phyloP scores from a whole-genome alignment of 2,113 vertebrate genomes.

The Lycocorax pyrrhopterus region DNA sequence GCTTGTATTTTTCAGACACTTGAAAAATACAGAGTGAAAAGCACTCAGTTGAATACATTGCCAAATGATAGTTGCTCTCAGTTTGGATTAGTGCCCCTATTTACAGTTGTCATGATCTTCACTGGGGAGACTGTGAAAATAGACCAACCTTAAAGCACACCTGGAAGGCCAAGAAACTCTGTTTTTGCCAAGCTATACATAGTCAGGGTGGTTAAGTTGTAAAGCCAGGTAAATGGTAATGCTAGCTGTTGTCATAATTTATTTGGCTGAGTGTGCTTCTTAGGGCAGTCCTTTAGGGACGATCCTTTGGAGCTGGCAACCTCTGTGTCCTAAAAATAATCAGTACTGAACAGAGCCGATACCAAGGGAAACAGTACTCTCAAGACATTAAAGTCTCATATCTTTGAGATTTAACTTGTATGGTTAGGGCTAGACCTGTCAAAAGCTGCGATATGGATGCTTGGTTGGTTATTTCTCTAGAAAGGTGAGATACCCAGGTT shows the following conservation, averaged over 20 bases:
- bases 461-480: neutral
- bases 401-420: neutral
- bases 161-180: neutral
- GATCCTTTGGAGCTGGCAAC: neutral
- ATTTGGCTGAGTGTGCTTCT: neutral
- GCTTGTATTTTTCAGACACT: neutral
- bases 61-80: neutral
- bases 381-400: neutral
- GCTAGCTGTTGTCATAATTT: neutral
- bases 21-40: neutral
- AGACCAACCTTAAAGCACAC: neutral
- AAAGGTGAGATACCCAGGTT: neutral
- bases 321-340: neutral
- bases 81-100: neutral
- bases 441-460: neutral
- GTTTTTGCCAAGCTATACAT: neutral
- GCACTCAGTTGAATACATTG: neutral
- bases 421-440: neutral
- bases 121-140: neutral
- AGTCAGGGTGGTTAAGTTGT: neutral
- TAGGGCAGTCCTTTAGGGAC: constrained; percentile 23
- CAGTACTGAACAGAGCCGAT: neutral
- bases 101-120: neutral
- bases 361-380: neutral
- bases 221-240: neutral